Evolutionary conservation across 1,140 invertebrate species (phyloP), one percentile per base, ranked within the genome.

Genomic region (Sycophila sp.): DNA sequence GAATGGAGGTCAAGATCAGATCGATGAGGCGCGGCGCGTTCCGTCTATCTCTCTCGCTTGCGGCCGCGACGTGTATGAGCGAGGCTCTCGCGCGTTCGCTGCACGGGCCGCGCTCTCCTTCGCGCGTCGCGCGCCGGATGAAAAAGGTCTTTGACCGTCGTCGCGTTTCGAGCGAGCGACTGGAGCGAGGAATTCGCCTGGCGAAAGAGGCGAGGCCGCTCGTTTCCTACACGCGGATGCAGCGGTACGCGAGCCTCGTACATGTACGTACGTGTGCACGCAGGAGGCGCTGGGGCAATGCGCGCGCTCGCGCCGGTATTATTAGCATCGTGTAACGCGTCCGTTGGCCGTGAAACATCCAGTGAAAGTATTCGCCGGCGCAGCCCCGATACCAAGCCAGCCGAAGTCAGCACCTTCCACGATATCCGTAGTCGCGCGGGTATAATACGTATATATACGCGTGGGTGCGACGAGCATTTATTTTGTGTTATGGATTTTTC

Each of bases 341-440:
- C 77, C 80, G 81, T 77, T 83, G 83, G 82, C 83, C 83, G 82
- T 85, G 83, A 85, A 85, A 84, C n/a, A n/a, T n/a, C 81, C 76
- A 81, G 83, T 82, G 83, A 85, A 85, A 85, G 83, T 85, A 81
- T 80, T 80, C 73, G 75, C 51, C n/a, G 74, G 72, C 64, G 60
- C 45, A 69, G 24, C 62, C 59, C 60, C 34, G 59, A 51, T 47
- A 47, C 53, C 60, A 73, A 28, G 60, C 53, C 32, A 63, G 63
- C 62, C 51, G 28, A n/a, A n/a, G n/a, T n/a, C n/a, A n/a, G n/a
- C n/a, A n/a, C n/a, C n/a, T n/a, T n/a, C n/a, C n/a, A n/a, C n/a
- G n/a, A n/a, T n/a, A n/a, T n/a, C n/a, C n/a, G n/a, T n/a, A n/a
- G n/a, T n/a, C n/a, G n/a, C n/a, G n/a, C n/a, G n/a, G n/a, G n/a